phyloP scores from a whole-genome alignment of 2,888 invertebrate genomes.

The Hyposoter didymator region DNA sequence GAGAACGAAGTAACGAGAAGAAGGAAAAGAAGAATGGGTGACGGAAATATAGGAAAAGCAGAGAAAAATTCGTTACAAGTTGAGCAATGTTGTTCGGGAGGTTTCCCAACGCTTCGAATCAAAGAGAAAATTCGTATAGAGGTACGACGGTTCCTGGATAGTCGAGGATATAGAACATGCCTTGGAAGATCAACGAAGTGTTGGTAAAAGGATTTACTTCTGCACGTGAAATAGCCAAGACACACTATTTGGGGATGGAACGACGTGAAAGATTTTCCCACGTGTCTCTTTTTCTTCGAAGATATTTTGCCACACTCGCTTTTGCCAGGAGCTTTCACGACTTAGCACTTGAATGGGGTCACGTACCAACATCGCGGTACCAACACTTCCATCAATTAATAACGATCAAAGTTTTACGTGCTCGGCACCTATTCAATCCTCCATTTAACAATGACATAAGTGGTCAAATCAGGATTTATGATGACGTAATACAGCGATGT shows the following conservation, averaged over 20 bases:
- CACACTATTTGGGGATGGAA: slow-evolving; percentile 30
- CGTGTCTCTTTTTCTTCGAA: slow-evolving; percentile 21
- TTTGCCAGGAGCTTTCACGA: slow-evolving; percentile 10
- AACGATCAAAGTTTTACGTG: slow-evolving; percentile 20
- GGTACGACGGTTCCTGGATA: slow-evolving; percentile 17
- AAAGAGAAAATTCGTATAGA: slow-evolving; percentile 46
- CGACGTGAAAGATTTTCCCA: slow-evolving; percentile 40
- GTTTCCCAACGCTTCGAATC: slow-evolving; percentile 36
- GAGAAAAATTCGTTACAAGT: slow-evolving; percentile 4
- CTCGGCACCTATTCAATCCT: slow-evolving; percentile 9
- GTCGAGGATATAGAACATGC: slow-evolving; percentile 24
- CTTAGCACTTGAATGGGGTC: slow-evolving; percentile 30
- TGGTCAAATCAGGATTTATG: slow-evolving; percentile 2
- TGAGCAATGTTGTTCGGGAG: slow-evolving; percentile 32
- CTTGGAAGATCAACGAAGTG: slow-evolving; percentile 42
- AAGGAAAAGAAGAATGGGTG: neutral
- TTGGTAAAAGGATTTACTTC: slow-evolving; percentile 50
- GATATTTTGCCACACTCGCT: slow-evolving; percentile 38
- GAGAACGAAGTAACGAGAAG: neutral
- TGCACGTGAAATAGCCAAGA: slow-evolving; percentile 42
- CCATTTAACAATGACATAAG: slow-evolving; percentile 5
- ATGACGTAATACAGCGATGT: neutral
- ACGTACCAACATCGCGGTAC: slow-evolving; percentile 21
- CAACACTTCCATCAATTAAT: slow-evolving; percentile 43
- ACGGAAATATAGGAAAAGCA: neutral